These are phyloP conservation scores for Lynx canadensis DNA, from an alignment of 2,113 vertebrate species.

Conservation along the genomic window DNA sequence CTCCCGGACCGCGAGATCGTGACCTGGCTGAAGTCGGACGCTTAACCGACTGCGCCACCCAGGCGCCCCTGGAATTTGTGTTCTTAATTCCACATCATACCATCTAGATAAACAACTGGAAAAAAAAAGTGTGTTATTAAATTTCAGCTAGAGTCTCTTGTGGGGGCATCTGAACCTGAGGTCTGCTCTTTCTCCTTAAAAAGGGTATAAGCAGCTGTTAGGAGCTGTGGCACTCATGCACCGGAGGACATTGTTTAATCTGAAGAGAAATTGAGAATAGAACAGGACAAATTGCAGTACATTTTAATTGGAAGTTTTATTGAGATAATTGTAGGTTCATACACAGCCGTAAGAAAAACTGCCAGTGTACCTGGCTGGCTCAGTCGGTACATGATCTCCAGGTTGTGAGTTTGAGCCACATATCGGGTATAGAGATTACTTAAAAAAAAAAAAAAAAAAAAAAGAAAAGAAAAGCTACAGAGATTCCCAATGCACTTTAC, in stretches of 20 bases:
- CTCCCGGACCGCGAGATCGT: no score
- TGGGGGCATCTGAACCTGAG: not conserved
- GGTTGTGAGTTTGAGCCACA: not conserved
- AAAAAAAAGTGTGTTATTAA: not conserved
- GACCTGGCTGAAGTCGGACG: no score
- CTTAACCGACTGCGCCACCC: no score
- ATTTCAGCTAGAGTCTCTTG: slow-evolving; percentile 1
- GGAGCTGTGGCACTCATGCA: not conserved
- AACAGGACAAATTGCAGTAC: not conserved
- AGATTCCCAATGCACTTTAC: not conserved
- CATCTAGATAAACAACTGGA: not conserved
- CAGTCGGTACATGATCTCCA: not conserved
- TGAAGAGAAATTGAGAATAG: not conserved
- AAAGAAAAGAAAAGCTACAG: not conserved
- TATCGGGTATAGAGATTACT: not conserved
- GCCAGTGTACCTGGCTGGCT: not conserved
- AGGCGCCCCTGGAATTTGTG: not conserved
- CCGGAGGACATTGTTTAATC: not conserved
- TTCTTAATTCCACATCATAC: not conserved
- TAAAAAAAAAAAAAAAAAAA: not conserved
- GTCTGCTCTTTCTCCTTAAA: not conserved
- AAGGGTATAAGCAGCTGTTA: not conserved
- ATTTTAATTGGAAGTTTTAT: slow-evolving; percentile 34
- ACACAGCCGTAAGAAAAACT: not conserved
- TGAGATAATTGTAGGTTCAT: slow-evolving; percentile 4